Conservation (phyloP, 1,140 invertebrate genomes). For the Streblospio benedicti region DNA sequence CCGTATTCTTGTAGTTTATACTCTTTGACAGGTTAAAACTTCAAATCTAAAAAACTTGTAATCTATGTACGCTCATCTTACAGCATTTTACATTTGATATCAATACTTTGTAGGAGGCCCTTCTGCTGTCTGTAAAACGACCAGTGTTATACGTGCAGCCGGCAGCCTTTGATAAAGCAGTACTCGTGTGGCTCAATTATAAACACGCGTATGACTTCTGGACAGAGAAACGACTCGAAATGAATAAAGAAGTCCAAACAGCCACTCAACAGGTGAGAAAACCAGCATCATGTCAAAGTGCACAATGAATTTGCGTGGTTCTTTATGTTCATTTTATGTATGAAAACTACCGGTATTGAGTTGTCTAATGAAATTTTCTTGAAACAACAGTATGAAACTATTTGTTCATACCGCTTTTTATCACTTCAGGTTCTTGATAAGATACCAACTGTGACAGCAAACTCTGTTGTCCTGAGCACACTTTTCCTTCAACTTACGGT, state of each 20-base stretch:
- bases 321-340: not conserved
- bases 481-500: slow-evolving; percentile 89
- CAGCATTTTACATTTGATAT: no score
- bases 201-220: slow-evolving; percentile 98
- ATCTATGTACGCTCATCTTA: no score
- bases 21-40: no score
- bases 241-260: slow-evolving; percentile 48
- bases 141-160: slow-evolving; percentile 92
- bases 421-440: not conserved
- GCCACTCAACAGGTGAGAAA: slow-evolving; percentile 53
- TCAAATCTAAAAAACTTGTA: no score
- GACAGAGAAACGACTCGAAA: slow-evolving; percentile 74
- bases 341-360: no score
- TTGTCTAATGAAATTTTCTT: not conserved
- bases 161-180: slow-evolving; percentile 82
- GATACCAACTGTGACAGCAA: slow-evolving; percentile 49
- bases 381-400: no score
- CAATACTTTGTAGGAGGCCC: no score
- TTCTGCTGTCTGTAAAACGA: slow-evolving; percentile 79
- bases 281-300: not conserved
- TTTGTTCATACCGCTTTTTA: no score
- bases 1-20: no score
- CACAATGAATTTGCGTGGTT: no score
- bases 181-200: slow-evolving; percentile 95
- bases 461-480: slow-evolving; percentile 75